phyloP scores from a whole-genome alignment of 1,140 invertebrate genomes.

The Hormaphis cornu region DNA sequence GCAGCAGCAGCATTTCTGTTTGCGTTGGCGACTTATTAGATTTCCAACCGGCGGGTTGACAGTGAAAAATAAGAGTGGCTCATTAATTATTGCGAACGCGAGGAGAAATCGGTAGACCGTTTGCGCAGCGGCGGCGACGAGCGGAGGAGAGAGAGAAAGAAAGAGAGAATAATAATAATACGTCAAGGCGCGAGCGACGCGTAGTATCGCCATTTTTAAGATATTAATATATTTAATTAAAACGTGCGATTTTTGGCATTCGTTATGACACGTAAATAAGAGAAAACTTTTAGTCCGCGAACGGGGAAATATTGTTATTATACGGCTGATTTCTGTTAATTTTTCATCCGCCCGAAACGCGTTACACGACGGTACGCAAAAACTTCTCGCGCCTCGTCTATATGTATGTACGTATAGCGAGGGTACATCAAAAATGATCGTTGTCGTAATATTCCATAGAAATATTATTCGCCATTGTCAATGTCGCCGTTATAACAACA shows the following conservation, averaged over 20 bases:
- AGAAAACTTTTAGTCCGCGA: slow-evolving; percentile 20
- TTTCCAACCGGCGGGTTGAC: slow-evolving; percentile 24
- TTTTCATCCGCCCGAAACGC: slow-evolving; percentile 29
- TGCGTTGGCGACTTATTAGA: slow-evolving; percentile 31
- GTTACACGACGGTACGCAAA: slow-evolving; percentile 14
- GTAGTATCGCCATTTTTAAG: slow-evolving; percentile 31
- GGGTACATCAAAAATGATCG: slow-evolving; percentile 21
- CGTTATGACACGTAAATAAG: slow-evolving; percentile 32
- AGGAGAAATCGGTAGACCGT: slow-evolving; percentile 23
- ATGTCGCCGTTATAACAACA: slow-evolving; percentile 15
- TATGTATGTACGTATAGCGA: too few species aligned
- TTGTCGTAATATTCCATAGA: not conserved
- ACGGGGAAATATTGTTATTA: too few species aligned
- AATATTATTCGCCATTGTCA: slow-evolving; percentile 6
- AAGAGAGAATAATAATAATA: too few species aligned
- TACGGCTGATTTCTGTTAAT: slow-evolving; percentile 32
- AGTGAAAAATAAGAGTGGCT: slow-evolving; percentile 32
- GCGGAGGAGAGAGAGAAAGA: not conserved
- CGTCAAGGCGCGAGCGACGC: too few species aligned
- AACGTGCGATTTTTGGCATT: slow-evolving; percentile 33
- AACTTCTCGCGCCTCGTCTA: slow-evolving; percentile 3
- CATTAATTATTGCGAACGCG: slow-evolving; percentile 29
- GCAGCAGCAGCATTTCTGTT: not conserved
- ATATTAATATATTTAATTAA: slow-evolving; percentile 33
- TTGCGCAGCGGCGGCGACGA: not conserved